These are phyloP conservation scores for Brachymystax lenok DNA, from an alignment of 2,797 vertebrate species.

Conservation along the genomic window DNA sequence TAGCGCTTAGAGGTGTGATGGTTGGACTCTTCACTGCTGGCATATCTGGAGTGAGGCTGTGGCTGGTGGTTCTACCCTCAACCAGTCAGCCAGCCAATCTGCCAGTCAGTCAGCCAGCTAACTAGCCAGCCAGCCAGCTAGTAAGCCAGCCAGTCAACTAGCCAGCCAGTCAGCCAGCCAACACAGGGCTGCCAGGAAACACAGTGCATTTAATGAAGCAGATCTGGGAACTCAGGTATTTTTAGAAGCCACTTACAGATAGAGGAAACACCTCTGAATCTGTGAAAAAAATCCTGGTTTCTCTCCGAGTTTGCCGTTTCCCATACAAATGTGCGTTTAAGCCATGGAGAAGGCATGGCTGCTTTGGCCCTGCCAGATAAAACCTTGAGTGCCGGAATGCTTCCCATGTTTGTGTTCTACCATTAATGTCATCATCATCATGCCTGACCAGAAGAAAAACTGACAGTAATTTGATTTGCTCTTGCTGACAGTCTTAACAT, in stretches of 20 bases:
- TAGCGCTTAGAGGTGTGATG: constrained; percentile 22
- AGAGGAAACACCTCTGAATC: constrained; percentile 65
- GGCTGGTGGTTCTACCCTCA: not conserved
- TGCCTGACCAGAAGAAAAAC: constrained; percentile 10
- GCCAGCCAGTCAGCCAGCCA: constrained; percentile 47
- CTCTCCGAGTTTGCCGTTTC: constrained; percentile 32
- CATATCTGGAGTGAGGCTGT: too few species aligned
- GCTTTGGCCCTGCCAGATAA: constrained; percentile 11
- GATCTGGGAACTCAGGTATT: constrained; percentile 72
- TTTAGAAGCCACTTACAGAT: constrained; percentile 65
- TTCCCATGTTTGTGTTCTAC: constrained; percentile 13
- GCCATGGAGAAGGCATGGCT: constrained; percentile 4
- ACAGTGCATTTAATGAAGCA: constrained; percentile 69
- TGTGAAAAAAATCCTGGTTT: constrained; percentile 23
- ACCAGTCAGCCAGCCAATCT: constrained; percentile 51
- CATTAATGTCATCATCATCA: constrained; percentile 25
- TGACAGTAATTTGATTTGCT: constrained; percentile 17
- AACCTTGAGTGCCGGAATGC: constrained; percentile 2
- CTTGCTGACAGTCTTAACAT: constrained; percentile 14
- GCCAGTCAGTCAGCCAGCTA: constrained; percentile 16
- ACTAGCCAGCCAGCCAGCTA: constrained; percentile 24
- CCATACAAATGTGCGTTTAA: constrained; percentile 26
- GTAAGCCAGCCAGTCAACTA: constrained; percentile 31
- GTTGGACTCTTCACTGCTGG: too few species aligned
- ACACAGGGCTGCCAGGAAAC: constrained; percentile 67